A percentile compares a stretch with the other conserved stretches of the same genome.
Conservation (phyloP, 2,113 vertebrate species). For the Pandion haliaetus region DNA sequence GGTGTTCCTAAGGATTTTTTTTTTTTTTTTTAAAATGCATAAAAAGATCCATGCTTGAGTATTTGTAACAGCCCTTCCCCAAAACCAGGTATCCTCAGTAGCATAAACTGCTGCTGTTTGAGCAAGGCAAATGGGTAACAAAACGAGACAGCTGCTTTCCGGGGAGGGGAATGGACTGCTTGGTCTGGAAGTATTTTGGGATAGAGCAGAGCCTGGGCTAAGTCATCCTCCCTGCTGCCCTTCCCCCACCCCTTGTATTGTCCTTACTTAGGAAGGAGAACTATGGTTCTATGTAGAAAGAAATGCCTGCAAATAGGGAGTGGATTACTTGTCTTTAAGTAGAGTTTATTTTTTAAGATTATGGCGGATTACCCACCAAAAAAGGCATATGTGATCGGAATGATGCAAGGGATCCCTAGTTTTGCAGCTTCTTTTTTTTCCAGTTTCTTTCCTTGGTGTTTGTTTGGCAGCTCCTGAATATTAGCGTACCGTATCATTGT, state of each 20-base stretch:
- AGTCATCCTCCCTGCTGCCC: background rate
- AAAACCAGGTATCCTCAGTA: background rate
- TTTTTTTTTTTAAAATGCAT: background rate
- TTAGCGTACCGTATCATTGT: background rate
- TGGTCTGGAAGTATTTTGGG: background rate
- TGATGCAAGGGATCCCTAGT: background rate
- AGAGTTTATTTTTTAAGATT: slow-evolving; percentile 24
- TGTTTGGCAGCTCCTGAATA: background rate
- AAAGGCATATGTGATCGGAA: background rate
- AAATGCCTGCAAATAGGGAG: background rate
- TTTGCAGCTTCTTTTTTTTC: background rate
- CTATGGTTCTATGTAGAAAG: background rate
- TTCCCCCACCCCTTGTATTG: background rate
- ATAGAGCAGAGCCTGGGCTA: background rate
- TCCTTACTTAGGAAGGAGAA: background rate
- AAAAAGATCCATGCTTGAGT: background rate
- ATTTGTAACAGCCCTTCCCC: background rate
- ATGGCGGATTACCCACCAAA: background rate
- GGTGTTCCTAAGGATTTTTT: background rate
- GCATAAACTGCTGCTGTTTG: background rate
- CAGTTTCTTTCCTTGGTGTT: background rate
- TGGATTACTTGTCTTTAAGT: background rate
- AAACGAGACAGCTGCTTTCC: background rate
- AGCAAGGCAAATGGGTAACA: background rate
- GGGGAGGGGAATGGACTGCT: background rate